Base-by-base conservation (phyloP, 2,888 invertebrate species). In the Apamea anceps region DNA sequence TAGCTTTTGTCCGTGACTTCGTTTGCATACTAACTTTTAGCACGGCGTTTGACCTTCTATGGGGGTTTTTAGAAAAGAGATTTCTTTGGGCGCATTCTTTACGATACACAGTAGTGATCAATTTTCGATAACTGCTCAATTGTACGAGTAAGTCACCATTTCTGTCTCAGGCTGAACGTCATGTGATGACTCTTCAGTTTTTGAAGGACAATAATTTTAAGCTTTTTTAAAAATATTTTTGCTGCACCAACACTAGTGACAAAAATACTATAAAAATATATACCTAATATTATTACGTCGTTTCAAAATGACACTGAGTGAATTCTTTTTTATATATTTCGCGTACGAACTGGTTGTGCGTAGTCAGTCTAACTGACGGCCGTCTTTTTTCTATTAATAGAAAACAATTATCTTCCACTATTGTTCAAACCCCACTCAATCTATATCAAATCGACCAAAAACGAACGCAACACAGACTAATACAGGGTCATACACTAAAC, bases 401-500 rank as follows among this genome's bases (percentile, higher is more conserved):
- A 80, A 57, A 80, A 60, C 60, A 73, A 73, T 80, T 57, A 75
- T 60, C 63, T 65, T 21, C 28, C 81, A 60, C 15, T n/a, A 81
- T 65, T 75, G 65, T 65, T 63, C 37, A 42, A 81, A 15, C 18
- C 45, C 51, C 28, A 70, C 48, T 70, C 63, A 70, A 81, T 72
- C 15, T 48, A 4, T 0, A 77, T 25, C 1, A 63, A 85, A 81
- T 85, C 51, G 45, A 37, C 71, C 42, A 76, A 73, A 81, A 85
- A 68, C 13, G 10, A 25, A 66, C 15, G 2, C 51, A 21, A 51
- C 66, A 77, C 65, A 73, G 65, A 28, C 48, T 42, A 21, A 32
- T 28, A 54, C 10, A 60, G 18, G 63, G 57, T 75, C 54, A 70
- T 75, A 81, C 62, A 65, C 67, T 79, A 63, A 63, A 75, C 37